phyloP scores from a whole-genome alignment of 2,888 invertebrate genomes.

The Allygus modestus region DNA sequence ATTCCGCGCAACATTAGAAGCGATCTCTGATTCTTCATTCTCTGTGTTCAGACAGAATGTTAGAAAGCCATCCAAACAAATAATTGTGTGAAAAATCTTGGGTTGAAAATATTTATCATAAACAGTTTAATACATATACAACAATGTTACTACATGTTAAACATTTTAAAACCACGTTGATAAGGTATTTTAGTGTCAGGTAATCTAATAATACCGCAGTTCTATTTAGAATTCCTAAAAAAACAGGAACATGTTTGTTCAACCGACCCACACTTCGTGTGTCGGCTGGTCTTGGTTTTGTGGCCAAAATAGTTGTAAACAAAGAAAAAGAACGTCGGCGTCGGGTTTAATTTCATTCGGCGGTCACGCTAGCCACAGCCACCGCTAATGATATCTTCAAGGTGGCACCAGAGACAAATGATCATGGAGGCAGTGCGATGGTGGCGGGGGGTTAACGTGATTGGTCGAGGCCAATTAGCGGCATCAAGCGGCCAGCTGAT shows the following conservation, averaged over 20 bases:
- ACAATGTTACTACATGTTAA: too few species aligned
- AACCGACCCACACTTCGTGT: not conserved
- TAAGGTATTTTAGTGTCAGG: too few species aligned
- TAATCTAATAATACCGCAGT: too few species aligned
- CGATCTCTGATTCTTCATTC: too few species aligned
- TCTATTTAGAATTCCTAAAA: too few species aligned
- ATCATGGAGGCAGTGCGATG: not conserved
- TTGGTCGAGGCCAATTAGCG: conserved; percentile 34
- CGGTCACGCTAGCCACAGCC: not conserved
- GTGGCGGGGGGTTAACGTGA: conserved; percentile 1
- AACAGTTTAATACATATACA: too few species aligned
- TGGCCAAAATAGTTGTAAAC: not conserved
- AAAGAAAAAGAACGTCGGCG: not conserved
- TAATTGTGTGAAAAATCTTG: too few species aligned
- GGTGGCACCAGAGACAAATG: conserved; percentile 28
- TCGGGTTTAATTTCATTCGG: not conserved
- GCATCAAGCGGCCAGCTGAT: conserved; percentile 38
- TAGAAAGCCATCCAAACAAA: too few species aligned
- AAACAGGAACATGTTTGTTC: not conserved
- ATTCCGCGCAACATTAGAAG: too few species aligned
- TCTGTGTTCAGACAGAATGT: too few species aligned
- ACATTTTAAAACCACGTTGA: too few species aligned
- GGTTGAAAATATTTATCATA: too few species aligned
- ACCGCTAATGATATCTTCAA: conserved; percentile 7
- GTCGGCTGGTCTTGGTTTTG: not conserved